Evolutionary conservation across 92 coral and sea anemone genomes (phyloP).

Genomic region (Siderastrea radians): DNA sequence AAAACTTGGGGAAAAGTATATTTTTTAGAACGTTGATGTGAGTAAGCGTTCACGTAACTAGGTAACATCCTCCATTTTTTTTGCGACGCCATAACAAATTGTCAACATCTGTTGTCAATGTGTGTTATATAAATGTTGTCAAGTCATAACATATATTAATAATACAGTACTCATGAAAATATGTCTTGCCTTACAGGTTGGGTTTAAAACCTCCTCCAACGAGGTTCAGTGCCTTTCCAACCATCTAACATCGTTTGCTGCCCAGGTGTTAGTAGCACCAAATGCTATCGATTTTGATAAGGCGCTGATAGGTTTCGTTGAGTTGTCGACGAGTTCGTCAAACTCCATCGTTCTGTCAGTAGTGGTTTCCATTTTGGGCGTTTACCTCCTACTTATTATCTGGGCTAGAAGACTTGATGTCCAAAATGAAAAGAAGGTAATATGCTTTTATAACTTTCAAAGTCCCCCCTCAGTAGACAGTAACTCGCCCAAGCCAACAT

Average conservation of each 20-base stretch:
- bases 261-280: slow-evolving; percentile 58
- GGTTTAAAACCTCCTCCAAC: slow-evolving; percentile 50
- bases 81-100: too few species aligned
- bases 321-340: slow-evolving; percentile 27
- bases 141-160: too few species aligned
- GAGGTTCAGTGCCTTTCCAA: slow-evolving; percentile 78
- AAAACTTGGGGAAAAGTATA: too few species aligned
- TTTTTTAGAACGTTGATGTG: too few species aligned
- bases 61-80: too few species aligned
- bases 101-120: too few species aligned
- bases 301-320: slow-evolving; percentile 38
- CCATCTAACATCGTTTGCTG: slow-evolving; percentile 89
- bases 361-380: slow-evolving; percentile 66
- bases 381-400: slow-evolving; percentile 73
- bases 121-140: too few species aligned
- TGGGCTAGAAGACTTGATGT: slow-evolving; percentile 82
- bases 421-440: slow-evolving; percentile 76
- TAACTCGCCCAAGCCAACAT: not conserved
- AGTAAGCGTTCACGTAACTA: too few species aligned
- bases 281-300: slow-evolving; percentile 64
- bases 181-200: slow-evolving; percentile 54
- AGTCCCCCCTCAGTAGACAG: not conserved
- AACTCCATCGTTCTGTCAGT: slow-evolving; percentile 67
- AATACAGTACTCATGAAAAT: too few species aligned
- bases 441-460: not conserved